Base-by-base conservation (phyloP, 2,113 vertebrate genomes). In the Aleadryas rufinucha region DNA sequence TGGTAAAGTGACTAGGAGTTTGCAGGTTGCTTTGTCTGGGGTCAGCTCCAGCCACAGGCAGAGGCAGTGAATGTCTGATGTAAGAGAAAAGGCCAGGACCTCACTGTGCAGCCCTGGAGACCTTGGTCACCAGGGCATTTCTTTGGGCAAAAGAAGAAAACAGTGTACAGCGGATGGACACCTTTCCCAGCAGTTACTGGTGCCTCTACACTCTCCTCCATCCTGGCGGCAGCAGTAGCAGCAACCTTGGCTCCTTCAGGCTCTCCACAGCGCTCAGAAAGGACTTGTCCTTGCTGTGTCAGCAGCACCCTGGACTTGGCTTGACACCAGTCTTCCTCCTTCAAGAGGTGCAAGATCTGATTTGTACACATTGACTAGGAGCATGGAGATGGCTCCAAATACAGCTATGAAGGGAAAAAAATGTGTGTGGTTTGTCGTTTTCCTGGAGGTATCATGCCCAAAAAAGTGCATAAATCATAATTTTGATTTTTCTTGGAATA, bases 311-410 rank as follows among this genome's bases (percentile, higher is more conserved):
- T 18, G 28, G 37, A 37, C n/a, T 70, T 57, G 33, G 6, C 39
- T 70, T 60, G 35, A 44, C 7, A 33, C 21, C 5, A 11, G 16
- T 11, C 26, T 50, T 63, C 26, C 9, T 16, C 0, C 0, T 18
- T 44, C 37, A 20, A 68, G 15, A 24, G 22, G 61, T 35, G 16
- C 9, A 91, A 84, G 59, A 47, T 21, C 17, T 16, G 10, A 18
- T 44, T 60, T 81, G 22, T 37, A 17, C 9, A 16, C 19, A 4
- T 44, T 52, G 21, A 33, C 64, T 52, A 84, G 28, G 30, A 82
- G 21, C 33, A 30, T 35, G 19, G 39, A 76, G 4, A 19, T 76
- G 18, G 26, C 42, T 85, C 37, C 19, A 68, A 78, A 61, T 27
- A 42, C 11, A 79, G 18, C 14, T 20, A 7, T 3, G 3, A 18